Evolutionary conservation across 2,888 invertebrate genomes (phyloP), one percentile per base, ranked within the genome.

Genomic region (Andrena flavipes): DNA sequence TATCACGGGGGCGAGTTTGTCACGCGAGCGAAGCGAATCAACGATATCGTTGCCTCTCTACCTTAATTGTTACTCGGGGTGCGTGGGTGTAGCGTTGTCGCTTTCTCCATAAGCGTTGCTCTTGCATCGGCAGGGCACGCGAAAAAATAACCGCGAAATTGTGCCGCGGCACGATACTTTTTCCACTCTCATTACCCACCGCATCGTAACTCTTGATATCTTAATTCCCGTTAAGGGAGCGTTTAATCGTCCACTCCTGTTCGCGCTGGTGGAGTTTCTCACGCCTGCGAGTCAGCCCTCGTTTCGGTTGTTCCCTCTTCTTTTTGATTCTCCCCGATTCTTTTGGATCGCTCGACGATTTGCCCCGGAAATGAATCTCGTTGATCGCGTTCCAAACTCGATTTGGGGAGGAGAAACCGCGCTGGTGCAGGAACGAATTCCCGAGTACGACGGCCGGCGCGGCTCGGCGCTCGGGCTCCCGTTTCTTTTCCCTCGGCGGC

Each of bases 1-100:
- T 35, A 70, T 16, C 29, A 26, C 67, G 62, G 51, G 54, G 67
- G 49, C 73, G 60, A 74, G 60, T 30, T 29, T 59, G 86, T 87
- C 87, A 87, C 87, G 86, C 88, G 86, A 88, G 35, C 71, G 72
- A 74, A 86, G 80, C 80, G 85, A 80, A 86, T 79, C 74, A 72
- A 82, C 84, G 82, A 82, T 84, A 82, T 72, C 74, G 81, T 80
- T 62, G 35, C 56, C 75, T 29, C 33, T 49, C 29, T 29, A 63
- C 75, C 65, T 84, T 88, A 88, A 88, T 88, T 87, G 82, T 79
- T 67, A 62, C 59, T 26, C 72, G 75, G 33, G 20, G 68, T 62
- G 69, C 72, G 74, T 72, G 70, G 70, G 67, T 67, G 69, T 72
- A 68, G 70, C 67, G 75, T 29, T 59, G 29, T 73, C 10, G 76